These are phyloP conservation scores for Lepilemur ruficaudatus DNA, from an alignment of 2,797 vertebrate genomes.

Conservation along the genomic window DNA sequence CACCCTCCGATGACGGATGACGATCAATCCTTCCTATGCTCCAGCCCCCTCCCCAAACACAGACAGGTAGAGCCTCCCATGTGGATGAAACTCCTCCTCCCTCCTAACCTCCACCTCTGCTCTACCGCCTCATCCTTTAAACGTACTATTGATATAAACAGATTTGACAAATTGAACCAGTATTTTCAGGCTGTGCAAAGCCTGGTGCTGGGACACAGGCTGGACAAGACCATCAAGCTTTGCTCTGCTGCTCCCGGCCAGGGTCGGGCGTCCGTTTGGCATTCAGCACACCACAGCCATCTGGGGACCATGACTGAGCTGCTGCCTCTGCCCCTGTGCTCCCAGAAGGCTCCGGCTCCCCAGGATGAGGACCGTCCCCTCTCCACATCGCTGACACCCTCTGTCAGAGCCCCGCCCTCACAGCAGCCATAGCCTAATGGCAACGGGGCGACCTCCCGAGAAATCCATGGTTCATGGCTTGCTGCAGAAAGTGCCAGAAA, in stretches of 20 bases:
- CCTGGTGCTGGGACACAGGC: neutral
- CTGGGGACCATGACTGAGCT: neutral
- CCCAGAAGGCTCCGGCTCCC: neutral
- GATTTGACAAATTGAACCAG: neutral
- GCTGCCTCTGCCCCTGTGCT: neutral
- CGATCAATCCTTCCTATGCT: fast-evolving
- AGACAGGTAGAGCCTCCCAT: neutral
- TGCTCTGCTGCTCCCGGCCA: neutral
- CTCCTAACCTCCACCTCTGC: neutral
- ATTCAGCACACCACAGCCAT: neutral
- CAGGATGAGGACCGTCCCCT: neutral
- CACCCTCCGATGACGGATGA: neutral
- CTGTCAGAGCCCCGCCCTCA: neutral
- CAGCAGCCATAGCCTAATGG: too few relatives aligned
- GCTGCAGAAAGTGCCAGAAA: neutral
- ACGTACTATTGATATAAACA: neutral
- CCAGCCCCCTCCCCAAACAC: neutral
- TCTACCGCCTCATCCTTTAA: neutral
- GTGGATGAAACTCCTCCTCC: neutral
- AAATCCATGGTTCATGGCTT: neutral
- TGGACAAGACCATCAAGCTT: neutral
- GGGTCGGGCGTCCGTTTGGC: neutral
- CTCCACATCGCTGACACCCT: too few relatives aligned
- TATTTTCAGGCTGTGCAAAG: neutral
- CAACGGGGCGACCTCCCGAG: neutral